Conservation (phyloP, 2,888 invertebrate genomes). For the Noctua janthe region DNA sequence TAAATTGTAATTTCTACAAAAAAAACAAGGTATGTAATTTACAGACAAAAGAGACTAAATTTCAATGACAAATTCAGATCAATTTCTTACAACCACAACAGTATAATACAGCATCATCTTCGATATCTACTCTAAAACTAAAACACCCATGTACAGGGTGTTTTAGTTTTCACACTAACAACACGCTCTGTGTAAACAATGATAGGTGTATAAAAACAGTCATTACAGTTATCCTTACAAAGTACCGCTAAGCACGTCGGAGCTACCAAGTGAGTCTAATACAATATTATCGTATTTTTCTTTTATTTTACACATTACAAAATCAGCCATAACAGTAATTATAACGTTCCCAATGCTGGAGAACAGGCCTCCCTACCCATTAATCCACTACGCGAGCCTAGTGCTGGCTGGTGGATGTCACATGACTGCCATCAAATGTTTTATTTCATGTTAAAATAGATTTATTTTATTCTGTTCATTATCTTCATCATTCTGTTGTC, state of each 20-base stretch:
- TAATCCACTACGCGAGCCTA: neutral
- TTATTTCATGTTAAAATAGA: neutral
- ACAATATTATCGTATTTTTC: neutral
- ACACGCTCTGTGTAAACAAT: constrained; percentile 13
- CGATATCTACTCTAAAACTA: neutral
- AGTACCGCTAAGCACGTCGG: neutral
- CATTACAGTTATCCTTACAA: neutral
- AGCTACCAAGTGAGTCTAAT: constrained; percentile 22
- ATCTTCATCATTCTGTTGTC: neutral
- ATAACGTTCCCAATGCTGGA: neutral
- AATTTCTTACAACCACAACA: no score
- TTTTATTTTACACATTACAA: neutral
- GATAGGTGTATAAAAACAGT: constrained; percentile 30
- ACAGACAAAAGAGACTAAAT: neutral
- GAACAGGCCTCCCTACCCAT: neutral
- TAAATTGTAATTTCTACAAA: neutral
- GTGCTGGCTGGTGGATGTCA: neutral
- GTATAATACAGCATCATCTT: neutral
- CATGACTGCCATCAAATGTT: neutral
- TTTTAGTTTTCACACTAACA: neutral
- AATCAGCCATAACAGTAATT: neutral
- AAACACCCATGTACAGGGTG: no score
- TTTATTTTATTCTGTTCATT: neutral
- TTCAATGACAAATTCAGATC: neutral
- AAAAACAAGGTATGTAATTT: neutral